A percentile compares a stretch with the other conserved stretches of the same genome.
Evolutionary conservation across 1,140 invertebrate species (phyloP).

Genomic region (Hyles vespertilio): DNA sequence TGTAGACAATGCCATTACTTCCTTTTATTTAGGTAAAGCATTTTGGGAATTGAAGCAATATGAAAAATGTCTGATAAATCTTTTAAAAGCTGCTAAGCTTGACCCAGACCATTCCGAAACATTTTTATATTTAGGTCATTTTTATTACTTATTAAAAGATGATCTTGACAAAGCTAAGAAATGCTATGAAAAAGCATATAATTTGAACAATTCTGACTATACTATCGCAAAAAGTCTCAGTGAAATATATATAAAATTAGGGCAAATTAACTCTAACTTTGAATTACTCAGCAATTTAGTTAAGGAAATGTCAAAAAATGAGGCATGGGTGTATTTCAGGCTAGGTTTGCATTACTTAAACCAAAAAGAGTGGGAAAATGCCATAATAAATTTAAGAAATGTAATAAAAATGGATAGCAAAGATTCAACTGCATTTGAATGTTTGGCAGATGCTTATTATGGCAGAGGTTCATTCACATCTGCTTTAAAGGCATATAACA

Average conservation of each 20-base stretch:
- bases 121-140: slow-evolving; percentile 86
- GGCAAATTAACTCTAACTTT: slow-evolving; percentile 82
- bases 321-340: slow-evolving; percentile 88
- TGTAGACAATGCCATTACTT: slow-evolving; percentile 71
- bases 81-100: slow-evolving; percentile 85
- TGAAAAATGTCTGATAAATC: slow-evolving; percentile 78
- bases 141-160: slow-evolving; percentile 78
- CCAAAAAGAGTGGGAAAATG: slow-evolving; percentile 80
- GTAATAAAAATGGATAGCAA: slow-evolving; percentile 84
- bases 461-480: slow-evolving; percentile 89
- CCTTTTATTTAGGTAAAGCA: slow-evolving; percentile 80
- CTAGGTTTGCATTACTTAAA: slow-evolving; percentile 86
- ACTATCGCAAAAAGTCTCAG: slow-evolving; percentile 84
- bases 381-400: slow-evolving; percentile 85
- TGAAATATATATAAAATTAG: slow-evolving; percentile 82
- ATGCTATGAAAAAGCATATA: slow-evolving; percentile 90
- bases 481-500: slow-evolving; percentile 89
- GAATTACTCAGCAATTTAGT: slow-evolving; percentile 80
- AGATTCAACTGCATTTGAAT: slow-evolving; percentile 88
- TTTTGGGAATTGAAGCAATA: slow-evolving; percentile 80
- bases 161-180: slow-evolving; percentile 83
- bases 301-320: slow-evolving; percentile 66
- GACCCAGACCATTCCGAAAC: slow-evolving; percentile 83
- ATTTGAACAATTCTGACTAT: slow-evolving; percentile 81
- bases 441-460: slow-evolving; percentile 91